Conservation (phyloP, 2,888 invertebrate species). For the Hartigia nigra region DNA sequence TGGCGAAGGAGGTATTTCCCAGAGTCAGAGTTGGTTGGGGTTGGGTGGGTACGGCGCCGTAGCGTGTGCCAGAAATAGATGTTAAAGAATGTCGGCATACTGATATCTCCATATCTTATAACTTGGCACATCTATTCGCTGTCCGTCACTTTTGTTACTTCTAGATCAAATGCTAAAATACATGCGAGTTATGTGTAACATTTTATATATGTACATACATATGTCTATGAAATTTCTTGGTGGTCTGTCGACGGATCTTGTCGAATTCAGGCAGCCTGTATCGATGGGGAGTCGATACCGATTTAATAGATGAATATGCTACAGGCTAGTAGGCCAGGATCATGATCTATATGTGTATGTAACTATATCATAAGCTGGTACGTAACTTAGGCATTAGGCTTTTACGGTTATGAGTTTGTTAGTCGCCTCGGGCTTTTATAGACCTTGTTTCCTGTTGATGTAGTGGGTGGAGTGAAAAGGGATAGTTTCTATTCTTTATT, state of each 20-base stretch:
- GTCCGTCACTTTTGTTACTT: background rate
- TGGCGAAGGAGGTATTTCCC: background rate
- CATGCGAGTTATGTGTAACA: background rate
- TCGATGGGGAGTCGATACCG: background rate
- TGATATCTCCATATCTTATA: background rate
- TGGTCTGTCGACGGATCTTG: background rate
- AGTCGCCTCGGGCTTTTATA: background rate
- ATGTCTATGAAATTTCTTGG: background rate
- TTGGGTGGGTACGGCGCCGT: background rate
- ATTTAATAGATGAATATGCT: background rate
- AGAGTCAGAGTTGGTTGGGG: background rate
- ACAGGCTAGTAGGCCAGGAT: background rate
- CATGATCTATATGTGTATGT: background rate
- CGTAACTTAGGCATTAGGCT: background rate
- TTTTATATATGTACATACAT: background rate
- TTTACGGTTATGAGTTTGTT: background rate
- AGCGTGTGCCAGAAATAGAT: constrained; percentile 1
- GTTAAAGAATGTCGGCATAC: background rate
- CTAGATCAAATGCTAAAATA: background rate
- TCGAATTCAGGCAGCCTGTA: background rate
- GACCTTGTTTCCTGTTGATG: background rate
- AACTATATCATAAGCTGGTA: background rate
- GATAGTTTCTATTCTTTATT: background rate
- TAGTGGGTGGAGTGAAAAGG: background rate
- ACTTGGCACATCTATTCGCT: background rate